Evolutionary conservation across 2,113 vertebrate genomes (phyloP).

Genomic region (Cathartes aura): DNA sequence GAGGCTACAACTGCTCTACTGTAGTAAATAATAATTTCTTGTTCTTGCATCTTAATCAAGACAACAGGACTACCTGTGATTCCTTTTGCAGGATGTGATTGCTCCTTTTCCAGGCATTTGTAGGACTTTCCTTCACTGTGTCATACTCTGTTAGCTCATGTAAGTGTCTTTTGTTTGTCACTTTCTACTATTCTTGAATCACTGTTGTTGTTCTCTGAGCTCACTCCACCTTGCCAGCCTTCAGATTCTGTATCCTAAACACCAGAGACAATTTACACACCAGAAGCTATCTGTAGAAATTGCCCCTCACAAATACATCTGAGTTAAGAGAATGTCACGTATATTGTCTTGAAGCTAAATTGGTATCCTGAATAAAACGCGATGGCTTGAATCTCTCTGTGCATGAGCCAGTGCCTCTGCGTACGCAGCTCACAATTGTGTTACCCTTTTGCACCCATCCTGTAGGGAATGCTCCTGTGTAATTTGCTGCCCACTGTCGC

Average conservation of each 20-base stretch:
- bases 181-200: background rate
- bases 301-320: background rate
- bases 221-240: background rate
- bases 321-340: background rate
- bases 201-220: background rate
- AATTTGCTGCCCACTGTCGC: constrained; percentile 14
- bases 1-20: background rate
- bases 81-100: background rate
- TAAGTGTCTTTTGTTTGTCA: background rate
- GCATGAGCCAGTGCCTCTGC: background rate
- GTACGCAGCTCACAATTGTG: background rate
- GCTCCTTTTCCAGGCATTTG: background rate
- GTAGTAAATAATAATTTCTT: background rate
- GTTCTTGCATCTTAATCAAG: background rate
- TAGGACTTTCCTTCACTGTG: background rate
- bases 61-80: background rate
- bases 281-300: background rate
- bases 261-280: background rate
- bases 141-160: background rate
- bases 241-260: background rate
- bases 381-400: background rate
- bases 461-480: background rate
- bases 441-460: background rate
- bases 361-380: background rate
- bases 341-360: background rate